Percentiles rank a stretch among this genome's conserved stretches.
Evolutionary conservation across 2,888 invertebrate species (phyloP).

Genomic region (Scotopteryx bipunctaria): DNA sequence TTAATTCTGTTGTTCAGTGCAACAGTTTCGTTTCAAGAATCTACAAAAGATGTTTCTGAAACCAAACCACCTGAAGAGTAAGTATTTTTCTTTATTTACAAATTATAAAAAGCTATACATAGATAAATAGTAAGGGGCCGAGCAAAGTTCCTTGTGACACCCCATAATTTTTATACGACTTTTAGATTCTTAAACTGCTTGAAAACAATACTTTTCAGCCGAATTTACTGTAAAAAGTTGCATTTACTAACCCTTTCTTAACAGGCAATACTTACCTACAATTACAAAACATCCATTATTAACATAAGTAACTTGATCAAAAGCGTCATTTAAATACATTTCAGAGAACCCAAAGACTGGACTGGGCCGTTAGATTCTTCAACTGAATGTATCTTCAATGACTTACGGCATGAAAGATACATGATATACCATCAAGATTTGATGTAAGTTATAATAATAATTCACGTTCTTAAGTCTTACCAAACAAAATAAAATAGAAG

Average conservation of each 20-base stretch:
- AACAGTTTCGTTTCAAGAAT: conserved; percentile 36
- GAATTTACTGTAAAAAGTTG: too few relatives aligned
- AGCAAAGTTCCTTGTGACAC: too few relatives aligned
- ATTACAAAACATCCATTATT: too few relatives aligned
- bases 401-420: conserved; percentile 67
- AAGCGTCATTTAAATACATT: background rate
- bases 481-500: too few relatives aligned
- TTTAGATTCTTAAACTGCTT: too few relatives aligned
- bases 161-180: too few relatives aligned
- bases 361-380: conserved; percentile 32
- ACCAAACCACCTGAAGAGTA: conserved; percentile 48
- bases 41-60: conserved; percentile 36
- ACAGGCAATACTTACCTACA: too few relatives aligned
- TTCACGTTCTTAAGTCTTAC: too few relatives aligned
- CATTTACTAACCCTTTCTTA: too few relatives aligned
- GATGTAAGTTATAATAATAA: conserved; percentile 57
- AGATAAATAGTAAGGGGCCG: too few relatives aligned
- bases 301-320: background rate
- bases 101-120: background rate
- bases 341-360: conserved; percentile 40
- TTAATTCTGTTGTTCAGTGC: conserved; percentile 49
- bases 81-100: conserved; percentile 29
- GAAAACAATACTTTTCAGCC: too few relatives aligned
- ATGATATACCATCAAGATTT: conserved; percentile 69
- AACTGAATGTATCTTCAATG: conserved; percentile 70